These are phyloP conservation scores for Schizopygopsis pylzovi DNA, from an alignment of 2,797 vertebrate genomes.

Conservation along the genomic window DNA sequence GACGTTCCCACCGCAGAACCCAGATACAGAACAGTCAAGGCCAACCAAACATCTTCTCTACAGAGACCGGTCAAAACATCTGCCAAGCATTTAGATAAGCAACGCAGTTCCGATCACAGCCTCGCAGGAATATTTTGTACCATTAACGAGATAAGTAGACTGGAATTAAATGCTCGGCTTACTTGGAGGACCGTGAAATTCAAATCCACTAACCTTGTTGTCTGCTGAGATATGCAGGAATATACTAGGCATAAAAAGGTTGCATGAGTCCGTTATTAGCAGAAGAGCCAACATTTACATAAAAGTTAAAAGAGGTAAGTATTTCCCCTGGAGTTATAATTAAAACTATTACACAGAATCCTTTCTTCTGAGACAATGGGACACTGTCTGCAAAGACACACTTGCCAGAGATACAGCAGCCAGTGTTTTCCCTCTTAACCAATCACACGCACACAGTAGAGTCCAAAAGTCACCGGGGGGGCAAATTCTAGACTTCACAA, in stretches of 20 bases:
- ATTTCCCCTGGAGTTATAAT: constrained; percentile 67
- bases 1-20: constrained; percentile 59
- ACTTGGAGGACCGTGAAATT: constrained; percentile 29
- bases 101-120: constrained; percentile 41
- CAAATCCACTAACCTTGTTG: constrained; percentile 20
- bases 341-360: constrained; percentile 69
- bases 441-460: constrained; percentile 71
- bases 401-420: constrained; percentile 67
- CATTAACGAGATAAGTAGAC: constrained; percentile 53
- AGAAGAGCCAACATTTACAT: constrained; percentile 65
- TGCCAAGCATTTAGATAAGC: constrained; percentile 61
- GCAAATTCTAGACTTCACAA: constrained; percentile 25
- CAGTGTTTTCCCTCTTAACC: constrained; percentile 51
- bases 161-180: constrained; percentile 22
- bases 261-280: constrained; percentile 47
- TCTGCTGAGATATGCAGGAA: constrained; percentile 10
- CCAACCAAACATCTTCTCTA: constrained; percentile 37
- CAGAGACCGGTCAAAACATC: constrained; percentile 52
- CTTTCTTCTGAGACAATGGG: constrained; percentile 77
- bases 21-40: constrained; percentile 49
- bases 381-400: constrained; percentile 69
- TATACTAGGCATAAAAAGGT: constrained; percentile 45
- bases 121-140: constrained; percentile 44
- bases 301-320: constrained; percentile 57
- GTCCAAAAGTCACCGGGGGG: constrained; percentile 46